These are phyloP conservation scores for Myoxocephalus aenaeus DNA, from an alignment of 2,797 vertebrate genomes.

Conservation along the genomic window DNA sequence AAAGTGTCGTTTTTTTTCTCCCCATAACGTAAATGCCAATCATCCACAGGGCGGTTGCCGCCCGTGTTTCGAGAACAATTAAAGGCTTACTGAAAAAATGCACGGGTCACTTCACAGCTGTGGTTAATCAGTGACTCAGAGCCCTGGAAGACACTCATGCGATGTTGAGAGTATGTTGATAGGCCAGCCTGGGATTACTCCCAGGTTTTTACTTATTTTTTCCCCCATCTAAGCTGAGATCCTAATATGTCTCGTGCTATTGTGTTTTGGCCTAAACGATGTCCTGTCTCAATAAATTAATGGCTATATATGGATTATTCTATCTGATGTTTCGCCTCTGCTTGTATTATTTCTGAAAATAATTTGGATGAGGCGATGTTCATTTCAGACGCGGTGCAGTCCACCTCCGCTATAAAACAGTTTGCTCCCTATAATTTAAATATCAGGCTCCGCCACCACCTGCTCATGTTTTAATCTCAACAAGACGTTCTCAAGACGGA, in stretches of 20 bases:
- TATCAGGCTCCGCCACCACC: slow-evolving; percentile 50
- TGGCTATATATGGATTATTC: background rate
- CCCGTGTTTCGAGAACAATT: slow-evolving; percentile 26
- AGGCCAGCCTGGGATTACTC: background rate
- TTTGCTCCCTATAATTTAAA: slow-evolving; percentile 63
- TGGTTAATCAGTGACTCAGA: slow-evolving; percentile 56
- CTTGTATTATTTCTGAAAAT: slow-evolving; percentile 23
- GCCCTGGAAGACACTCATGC: slow-evolving; percentile 7
- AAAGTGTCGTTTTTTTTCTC: slow-evolving; percentile 25
- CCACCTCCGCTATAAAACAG: slow-evolving; percentile 32
- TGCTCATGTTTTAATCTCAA: slow-evolving; percentile 55
- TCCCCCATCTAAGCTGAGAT: background rate
- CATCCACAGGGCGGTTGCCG: slow-evolving; percentile 16
- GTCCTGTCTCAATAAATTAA: background rate
- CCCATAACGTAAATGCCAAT: slow-evolving; percentile 24
- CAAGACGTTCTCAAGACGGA: slow-evolving; percentile 33
- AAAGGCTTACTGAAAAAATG: slow-evolving; percentile 29
- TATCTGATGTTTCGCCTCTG: background rate
- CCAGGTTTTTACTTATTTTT: background rate
- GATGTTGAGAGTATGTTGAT: slow-evolving; percentile 15
- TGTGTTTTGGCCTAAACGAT: slow-evolving; percentile 1
- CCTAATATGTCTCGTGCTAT: background rate
- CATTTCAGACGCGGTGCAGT: slow-evolving; percentile 17
- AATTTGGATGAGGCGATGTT: slow-evolving; percentile 28
- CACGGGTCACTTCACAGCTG: slow-evolving; percentile 25